A percentile compares a stretch with the other conserved stretches of the same genome.
Conservation (phyloP, 2,113 vertebrate species). For the Manacus vitellinus region DNA sequence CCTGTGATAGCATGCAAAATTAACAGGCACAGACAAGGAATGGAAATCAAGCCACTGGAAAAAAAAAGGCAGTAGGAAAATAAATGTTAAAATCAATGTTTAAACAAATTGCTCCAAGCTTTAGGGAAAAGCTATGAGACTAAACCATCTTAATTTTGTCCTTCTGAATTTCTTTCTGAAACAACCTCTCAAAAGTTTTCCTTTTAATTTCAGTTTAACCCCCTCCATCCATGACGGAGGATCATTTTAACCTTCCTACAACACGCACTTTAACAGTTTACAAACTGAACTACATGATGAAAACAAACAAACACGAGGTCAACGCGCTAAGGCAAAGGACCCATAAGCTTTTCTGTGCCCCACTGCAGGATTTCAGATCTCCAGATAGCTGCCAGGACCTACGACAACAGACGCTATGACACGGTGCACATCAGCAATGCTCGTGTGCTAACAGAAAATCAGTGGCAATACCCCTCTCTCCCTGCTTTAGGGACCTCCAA, state of each 20-base stretch:
- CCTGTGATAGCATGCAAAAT: constrained; percentile 59
- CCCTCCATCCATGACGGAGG: neutral
- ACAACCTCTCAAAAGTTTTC: neutral
- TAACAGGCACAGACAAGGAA: constrained; percentile 57
- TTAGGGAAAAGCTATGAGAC: neutral
- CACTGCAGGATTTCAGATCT: neutral
- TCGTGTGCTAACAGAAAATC: neutral
- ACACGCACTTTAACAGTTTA: neutral
- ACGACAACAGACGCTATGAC: fast-evolving
- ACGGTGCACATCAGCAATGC: fast-evolving
- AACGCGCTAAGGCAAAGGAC: neutral
- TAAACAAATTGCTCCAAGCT: constrained; percentile 53
- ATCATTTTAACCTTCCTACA: neutral
- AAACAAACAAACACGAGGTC: neutral
- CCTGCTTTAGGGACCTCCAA: neutral
- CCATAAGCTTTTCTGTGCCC: too few relatives aligned
- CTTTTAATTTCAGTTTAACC: neutral
- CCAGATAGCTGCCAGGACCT: neutral
- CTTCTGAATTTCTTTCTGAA: neutral
- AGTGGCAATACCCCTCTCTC: neutral
- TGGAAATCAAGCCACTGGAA: constrained; percentile 44
- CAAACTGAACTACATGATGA: neutral
- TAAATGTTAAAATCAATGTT: constrained; percentile 53
- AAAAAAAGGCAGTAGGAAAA: constrained; percentile 7
- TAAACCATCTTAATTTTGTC: neutral